Evolutionary conservation across 2,888 invertebrate species (phyloP).

Genomic region (Cephus pulcher): DNA sequence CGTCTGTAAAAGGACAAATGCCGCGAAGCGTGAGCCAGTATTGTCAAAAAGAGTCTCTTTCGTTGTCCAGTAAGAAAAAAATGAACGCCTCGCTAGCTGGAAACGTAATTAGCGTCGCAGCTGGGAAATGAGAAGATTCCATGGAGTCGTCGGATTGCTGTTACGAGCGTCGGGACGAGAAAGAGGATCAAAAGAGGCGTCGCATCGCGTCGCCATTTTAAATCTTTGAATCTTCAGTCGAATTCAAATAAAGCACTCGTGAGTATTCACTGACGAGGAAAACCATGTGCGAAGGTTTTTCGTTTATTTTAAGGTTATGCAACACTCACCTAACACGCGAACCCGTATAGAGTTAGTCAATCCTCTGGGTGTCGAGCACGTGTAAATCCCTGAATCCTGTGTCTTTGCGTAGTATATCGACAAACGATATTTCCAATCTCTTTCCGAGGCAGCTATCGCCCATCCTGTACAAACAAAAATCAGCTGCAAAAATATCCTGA

Average conservation of each 20-base stretch:
- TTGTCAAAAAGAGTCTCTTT: not conserved
- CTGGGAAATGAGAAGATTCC: not conserved
- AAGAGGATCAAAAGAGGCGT: not conserved
- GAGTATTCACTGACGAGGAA: not conserved
- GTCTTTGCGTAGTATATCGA: slow-evolving; percentile 84
- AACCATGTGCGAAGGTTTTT: not conserved
- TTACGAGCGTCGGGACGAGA: not conserved
- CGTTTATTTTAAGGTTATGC: not conserved
- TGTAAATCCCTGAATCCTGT: slow-evolving; percentile 87
- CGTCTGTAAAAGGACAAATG: slow-evolving; percentile 51
- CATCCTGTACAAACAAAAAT: slow-evolving; percentile 70
- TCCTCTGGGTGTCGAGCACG: slow-evolving; percentile 85
- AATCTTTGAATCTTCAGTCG: not conserved
- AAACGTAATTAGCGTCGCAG: not conserved
- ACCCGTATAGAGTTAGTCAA: slow-evolving; percentile 81
- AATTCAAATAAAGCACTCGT: not conserved
- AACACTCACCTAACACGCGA: slow-evolving; percentile 80
- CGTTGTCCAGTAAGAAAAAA: not conserved
- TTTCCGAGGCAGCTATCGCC: slow-evolving; percentile 80
- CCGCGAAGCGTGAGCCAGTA: not conserved
- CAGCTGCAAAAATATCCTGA: not conserved
- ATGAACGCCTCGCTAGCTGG: not conserved
- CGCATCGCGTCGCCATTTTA: not conserved
- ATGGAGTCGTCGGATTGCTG: not conserved
- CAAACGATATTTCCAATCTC: slow-evolving; percentile 84